These are phyloP conservation scores for Microtus agrestis DNA, from an alignment of 2,797 vertebrate species.

Conservation along the genomic window DNA sequence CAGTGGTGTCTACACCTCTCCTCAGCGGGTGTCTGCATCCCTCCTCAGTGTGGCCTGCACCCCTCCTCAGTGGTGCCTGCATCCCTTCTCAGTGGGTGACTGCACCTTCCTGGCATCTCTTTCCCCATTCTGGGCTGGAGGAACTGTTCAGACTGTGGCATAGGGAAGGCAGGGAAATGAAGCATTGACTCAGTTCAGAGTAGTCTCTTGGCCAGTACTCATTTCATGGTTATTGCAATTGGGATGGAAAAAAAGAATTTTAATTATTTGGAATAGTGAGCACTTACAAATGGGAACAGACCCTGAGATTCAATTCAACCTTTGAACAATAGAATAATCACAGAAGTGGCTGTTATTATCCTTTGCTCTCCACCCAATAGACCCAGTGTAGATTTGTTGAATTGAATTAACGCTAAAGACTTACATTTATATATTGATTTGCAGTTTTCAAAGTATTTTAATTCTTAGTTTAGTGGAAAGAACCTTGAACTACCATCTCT, in stretches of 20 bases:
- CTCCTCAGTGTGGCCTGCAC: background rate
- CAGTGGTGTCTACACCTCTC: background rate
- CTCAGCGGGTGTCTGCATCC: fast-evolving
- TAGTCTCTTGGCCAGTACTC: background rate
- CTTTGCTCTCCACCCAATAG: slow-evolving; percentile 38
- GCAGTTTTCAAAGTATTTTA: slow-evolving; percentile 63
- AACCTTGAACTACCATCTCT: background rate
- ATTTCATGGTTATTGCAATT: background rate
- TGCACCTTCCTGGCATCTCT: background rate
- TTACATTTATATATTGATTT: slow-evolving; percentile 71
- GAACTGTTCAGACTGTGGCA: background rate
- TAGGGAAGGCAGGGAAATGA: background rate
- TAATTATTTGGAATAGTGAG: slow-evolving; percentile 67
- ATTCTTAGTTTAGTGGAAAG: slow-evolving; percentile 65
- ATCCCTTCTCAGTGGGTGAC: no score
- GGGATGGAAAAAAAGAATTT: slow-evolving; percentile 5
- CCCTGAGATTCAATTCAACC: slow-evolving; percentile 52
- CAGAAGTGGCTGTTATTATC: slow-evolving; percentile 51
- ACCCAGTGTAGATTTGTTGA: slow-evolving; percentile 60
- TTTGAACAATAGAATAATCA: slow-evolving; percentile 43
- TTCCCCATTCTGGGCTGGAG: background rate
- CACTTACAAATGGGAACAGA: slow-evolving; percentile 1
- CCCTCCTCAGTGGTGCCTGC: no score
- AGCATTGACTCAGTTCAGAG: slow-evolving; percentile 3
- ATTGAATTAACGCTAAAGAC: slow-evolving; percentile 65